A percentile compares a stretch with the other conserved stretches of the same genome.
These are phyloP conservation scores for Copidosoma aretas DNA, from an alignment of 2,888 invertebrate genomes.

Conservation along the genomic window DNA sequence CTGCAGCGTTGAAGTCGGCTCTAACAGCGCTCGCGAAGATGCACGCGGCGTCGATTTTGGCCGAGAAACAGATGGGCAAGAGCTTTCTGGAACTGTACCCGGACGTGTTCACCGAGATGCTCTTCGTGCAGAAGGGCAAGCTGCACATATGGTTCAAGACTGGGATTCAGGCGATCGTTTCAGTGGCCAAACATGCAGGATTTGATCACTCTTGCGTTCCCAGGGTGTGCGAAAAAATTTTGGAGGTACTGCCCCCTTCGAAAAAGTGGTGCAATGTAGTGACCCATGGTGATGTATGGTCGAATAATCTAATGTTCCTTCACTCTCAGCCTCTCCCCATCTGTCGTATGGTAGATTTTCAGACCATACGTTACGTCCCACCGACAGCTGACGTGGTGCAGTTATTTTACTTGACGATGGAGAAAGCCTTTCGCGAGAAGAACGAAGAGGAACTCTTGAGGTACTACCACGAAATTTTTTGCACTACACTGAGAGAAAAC, in stretches of 20 bases:
- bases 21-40: conserved; percentile 50
- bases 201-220: conserved; percentile 23
- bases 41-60: conserved; percentile 51
- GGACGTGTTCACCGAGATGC: background rate
- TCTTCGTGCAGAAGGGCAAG: background rate
- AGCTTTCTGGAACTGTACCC: conserved; percentile 9
- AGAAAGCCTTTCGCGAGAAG: conserved; percentile 50
- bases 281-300: conserved; percentile 71
- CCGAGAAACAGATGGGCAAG: conserved; percentile 43
- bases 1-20: conserved; percentile 43
- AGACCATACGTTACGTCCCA: conserved; percentile 67
- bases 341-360: conserved; percentile 74
- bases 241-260: conserved; percentile 27
- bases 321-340: conserved; percentile 63
- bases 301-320: conserved; percentile 69
- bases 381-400: conserved; percentile 39
- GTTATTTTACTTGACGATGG: conserved; percentile 40
- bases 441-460: conserved; percentile 68
- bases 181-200: conserved; percentile 7
- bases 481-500: conserved; percentile 41
- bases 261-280: conserved; percentile 60
- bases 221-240: conserved; percentile 19
- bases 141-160: conserved; percentile 26
- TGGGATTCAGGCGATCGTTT: conserved; percentile 25
- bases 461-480: conserved; percentile 39